phyloP scores from a whole-genome alignment of 1,140 invertebrate species.

The Leptinotarsa undecemlineata region DNA sequence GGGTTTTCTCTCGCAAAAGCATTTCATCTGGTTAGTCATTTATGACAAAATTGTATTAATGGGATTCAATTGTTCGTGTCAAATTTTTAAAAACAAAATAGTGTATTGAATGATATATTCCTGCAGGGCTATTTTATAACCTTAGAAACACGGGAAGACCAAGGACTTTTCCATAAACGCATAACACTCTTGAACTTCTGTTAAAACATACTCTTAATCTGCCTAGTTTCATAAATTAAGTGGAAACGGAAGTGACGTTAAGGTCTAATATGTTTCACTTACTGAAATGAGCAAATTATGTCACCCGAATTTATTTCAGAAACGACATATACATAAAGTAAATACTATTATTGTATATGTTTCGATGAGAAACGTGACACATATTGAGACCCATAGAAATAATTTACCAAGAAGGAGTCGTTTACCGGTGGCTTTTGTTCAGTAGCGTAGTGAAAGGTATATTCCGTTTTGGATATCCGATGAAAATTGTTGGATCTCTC shows the following conservation, averaged over 20 bases:
- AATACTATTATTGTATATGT: background rate
- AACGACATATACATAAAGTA: background rate
- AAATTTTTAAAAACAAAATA: too few relatives aligned
- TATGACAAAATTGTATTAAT: too few relatives aligned
- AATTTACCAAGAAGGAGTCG: background rate
- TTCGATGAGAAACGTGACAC: slow-evolving; percentile 9
- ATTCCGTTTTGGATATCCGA: too few relatives aligned
- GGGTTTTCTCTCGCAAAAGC: background rate
- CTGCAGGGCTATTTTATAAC: too few relatives aligned
- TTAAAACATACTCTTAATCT: background rate
- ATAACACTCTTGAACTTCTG: too few relatives aligned
- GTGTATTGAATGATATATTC: too few relatives aligned
- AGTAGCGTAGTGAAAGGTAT: background rate
- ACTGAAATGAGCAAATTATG: background rate
- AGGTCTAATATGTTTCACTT: background rate
- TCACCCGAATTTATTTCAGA: background rate
- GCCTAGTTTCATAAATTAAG: background rate
- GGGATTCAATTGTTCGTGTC: too few relatives aligned
- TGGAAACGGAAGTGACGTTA: background rate
- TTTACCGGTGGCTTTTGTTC: background rate
- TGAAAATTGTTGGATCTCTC: too few relatives aligned
- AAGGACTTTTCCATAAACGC: too few relatives aligned
- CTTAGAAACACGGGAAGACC: too few relatives aligned
- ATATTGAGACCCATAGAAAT: background rate
- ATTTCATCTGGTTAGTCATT: too few relatives aligned